These are phyloP conservation scores for Gasteruption jaculator DNA, from an alignment of 2,888 invertebrate species.

Conservation along the genomic window DNA sequence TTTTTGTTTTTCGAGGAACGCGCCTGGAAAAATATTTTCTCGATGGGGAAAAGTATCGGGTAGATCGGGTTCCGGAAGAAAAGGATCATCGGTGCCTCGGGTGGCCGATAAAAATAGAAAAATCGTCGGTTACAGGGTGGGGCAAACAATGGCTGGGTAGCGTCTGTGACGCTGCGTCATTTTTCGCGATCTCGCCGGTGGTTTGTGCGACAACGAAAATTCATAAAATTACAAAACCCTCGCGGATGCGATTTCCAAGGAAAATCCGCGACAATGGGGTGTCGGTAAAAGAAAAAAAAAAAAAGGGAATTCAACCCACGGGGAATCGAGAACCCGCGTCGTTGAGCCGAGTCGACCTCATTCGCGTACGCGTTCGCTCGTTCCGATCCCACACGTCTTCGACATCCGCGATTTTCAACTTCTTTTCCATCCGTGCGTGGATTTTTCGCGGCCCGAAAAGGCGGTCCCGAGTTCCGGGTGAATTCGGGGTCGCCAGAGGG, in stretches of 20 bases:
- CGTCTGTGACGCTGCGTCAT: slow-evolving; percentile 37
- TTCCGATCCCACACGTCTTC: background rate
- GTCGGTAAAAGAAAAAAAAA: too few species aligned
- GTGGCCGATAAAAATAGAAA: slow-evolving; percentile 30
- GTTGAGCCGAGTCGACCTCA: slow-evolving; percentile 30
- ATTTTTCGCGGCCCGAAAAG: slow-evolving; percentile 1
- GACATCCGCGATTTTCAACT: slow-evolving; percentile 10
- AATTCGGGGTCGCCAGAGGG: too few species aligned
- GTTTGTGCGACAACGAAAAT: too few species aligned
- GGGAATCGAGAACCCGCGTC: slow-evolving; percentile 38
- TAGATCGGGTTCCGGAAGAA: too few species aligned
- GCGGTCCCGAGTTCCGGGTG: slow-evolving; percentile 4
- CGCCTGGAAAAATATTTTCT: too few species aligned
- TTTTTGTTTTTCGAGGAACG: too few species aligned
- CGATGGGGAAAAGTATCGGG: too few species aligned
- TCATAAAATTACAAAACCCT: too few species aligned
- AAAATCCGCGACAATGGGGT: too few species aligned
- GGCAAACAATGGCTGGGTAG: slow-evolving; percentile 43
- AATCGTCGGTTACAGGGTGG: slow-evolving; percentile 35
- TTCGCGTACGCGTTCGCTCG: slow-evolving; percentile 22
- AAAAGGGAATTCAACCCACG: slow-evolving; percentile 23
- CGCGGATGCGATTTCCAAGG: too few species aligned
- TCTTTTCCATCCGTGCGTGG: background rate
- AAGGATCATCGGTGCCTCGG: too few species aligned
- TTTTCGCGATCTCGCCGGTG: too few species aligned